Conservation (phyloP, 2,888 invertebrate species). For the Coremacera marginata region DNA sequence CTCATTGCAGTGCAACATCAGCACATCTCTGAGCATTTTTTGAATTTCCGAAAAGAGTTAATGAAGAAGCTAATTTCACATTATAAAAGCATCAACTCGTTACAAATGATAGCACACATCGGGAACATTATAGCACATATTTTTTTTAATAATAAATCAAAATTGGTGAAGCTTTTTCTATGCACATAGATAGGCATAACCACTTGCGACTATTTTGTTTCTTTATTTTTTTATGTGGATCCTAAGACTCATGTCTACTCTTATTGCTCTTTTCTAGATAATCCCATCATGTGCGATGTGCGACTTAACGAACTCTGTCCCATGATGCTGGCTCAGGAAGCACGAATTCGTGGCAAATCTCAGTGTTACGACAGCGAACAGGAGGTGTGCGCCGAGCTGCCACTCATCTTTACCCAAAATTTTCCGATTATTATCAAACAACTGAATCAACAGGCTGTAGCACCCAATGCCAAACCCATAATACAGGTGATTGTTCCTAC, state of each 20-base stretch:
- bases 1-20: too few species aligned
- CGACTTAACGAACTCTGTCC: conserved; percentile 77
- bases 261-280: conserved; percentile 72
- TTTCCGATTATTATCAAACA: conserved; percentile 58
- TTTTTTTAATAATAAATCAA: too few species aligned
- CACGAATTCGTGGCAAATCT: conserved; percentile 78
- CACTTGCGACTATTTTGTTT: too few species aligned
- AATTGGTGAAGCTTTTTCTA: too few species aligned
- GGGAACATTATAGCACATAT: too few species aligned
- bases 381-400: conserved; percentile 66
- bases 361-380: conserved; percentile 71
- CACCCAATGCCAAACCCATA: conserved; percentile 56
- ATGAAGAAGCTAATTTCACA: too few species aligned
- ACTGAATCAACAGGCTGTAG: conserved; percentile 52
- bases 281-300: conserved; percentile 84
- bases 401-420: conserved; percentile 58
- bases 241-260: neutral
- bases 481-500: conserved; percentile 65
- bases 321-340: conserved; percentile 79
- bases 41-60: too few species aligned
- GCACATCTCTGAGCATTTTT: too few species aligned
- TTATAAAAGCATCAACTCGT: too few species aligned
- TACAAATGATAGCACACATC: too few species aligned
- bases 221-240: too few species aligned
- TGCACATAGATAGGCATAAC: too few species aligned